Base-by-base conservation (phyloP, 30 jellyfish, hydroid and myxozoan species). In the Chrysaora quinquecirrha region DNA sequence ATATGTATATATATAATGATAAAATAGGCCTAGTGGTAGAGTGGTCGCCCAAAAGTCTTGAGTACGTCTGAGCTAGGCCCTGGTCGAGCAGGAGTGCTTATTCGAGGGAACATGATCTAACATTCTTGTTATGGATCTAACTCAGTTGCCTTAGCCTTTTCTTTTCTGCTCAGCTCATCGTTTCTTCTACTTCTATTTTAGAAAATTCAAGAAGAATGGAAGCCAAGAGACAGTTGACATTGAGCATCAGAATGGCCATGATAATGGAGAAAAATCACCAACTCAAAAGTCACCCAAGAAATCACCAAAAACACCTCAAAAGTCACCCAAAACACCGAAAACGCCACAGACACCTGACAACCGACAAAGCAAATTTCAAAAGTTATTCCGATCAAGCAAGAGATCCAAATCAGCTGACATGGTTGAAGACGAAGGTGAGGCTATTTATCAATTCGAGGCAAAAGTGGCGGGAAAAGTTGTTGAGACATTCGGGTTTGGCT, bases 221-320 rank as follows among this genome's bases (percentile, higher is more conserved):
- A 80, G 92, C 56, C 92, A 82, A 22, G 92, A 82, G 10, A 70
- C 73, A 63, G 61, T 47, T 1, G 92, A 70, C 6, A 14, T 85
- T 3, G 92, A 82, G 32, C 35, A 64, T 25, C 85, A 82, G 64
- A 82, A 82, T 82, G 92, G 85, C 16, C 85, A 82, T 33, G 92
- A 70, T n/a, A 69, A 18, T 33, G 92, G 84, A 24, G 73, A 82
- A 10, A 30, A 82, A 24, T 82, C 92, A 1, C 85, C 92, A 0
- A 29, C 75, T 34, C 43, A 64, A 66, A 33, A 27, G 3, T 82
- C 92, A 1, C 92, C 92, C 23, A 68, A 82, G 50, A 68, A 68
- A 34, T 82, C 92, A 0, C 85, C 79, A 0, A 49, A 82, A 24
- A 30, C 92, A 25, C 92, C 92, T 48, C 24, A 46, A 21, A 68